phyloP scores from a whole-genome alignment of 2,797 vertebrate genomes.

The Myiothlypis chrysogaster region DNA sequence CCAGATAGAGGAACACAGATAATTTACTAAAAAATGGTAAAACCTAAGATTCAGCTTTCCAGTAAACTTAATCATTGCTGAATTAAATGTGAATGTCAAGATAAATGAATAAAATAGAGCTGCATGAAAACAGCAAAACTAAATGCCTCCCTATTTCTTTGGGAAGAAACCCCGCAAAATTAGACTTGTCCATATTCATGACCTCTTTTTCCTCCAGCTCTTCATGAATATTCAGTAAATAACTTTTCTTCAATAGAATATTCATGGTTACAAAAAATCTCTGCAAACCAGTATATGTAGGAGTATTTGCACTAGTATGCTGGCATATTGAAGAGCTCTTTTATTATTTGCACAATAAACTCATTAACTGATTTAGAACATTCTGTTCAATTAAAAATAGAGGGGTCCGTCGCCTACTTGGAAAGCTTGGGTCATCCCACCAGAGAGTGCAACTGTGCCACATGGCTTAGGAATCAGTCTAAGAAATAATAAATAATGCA shows the following conservation, averaged over 20 bases:
- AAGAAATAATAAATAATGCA: not conserved
- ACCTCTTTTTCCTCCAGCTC: slow-evolving; percentile 32
- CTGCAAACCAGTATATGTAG: not conserved
- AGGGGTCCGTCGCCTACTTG: not conserved
- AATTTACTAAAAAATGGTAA: not conserved
- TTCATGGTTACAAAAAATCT: not conserved
- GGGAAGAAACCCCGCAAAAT: not conserved
- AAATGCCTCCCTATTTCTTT: not conserved
- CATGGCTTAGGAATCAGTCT: not conserved
- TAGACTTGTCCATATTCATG: slow-evolving; percentile 52
- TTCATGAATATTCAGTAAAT: slow-evolving; percentile 45
- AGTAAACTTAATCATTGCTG: not conserved
- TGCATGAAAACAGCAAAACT: not conserved
- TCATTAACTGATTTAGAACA: slow-evolving; percentile 16
- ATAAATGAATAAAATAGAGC: not conserved
- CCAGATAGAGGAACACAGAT: not conserved
- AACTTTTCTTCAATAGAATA: slow-evolving; percentile 34
- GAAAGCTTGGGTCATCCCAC: not conserved
- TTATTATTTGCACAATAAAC: slow-evolving; percentile 30
- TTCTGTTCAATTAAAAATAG: not conserved
- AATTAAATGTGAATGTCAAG: not conserved
- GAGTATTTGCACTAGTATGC: not conserved
- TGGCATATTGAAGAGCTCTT: not conserved
- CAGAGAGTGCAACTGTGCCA: not conserved
- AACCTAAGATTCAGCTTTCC: not conserved